Evolutionary conservation across 2,888 invertebrate species (phyloP).

Genomic region (Nephrocerus scutellatus): DNA sequence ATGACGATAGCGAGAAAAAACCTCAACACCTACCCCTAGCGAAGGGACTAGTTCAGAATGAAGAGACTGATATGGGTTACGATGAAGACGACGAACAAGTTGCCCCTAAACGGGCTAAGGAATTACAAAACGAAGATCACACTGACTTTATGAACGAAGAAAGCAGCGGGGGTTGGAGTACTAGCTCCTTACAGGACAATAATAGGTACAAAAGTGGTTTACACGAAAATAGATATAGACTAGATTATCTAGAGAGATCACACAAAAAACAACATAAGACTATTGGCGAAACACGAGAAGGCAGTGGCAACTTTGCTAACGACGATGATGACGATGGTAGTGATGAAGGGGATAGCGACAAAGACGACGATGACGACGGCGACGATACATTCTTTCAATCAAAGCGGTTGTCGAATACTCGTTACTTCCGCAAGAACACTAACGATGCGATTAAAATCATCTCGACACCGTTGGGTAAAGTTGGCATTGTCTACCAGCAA

Average conservation of each 20-base stretch:
- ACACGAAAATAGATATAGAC: conserved; percentile 31
- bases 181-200: no score
- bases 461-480: conserved; percentile 48
- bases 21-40: conserved; percentile 35
- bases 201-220: conserved; percentile 22
- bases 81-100: conserved; percentile 43
- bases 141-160: conserved; percentile 40
- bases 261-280: conserved; percentile 33
- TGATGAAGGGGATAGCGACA: conserved; percentile 32
- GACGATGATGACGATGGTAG: conserved; percentile 40
- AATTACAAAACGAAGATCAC: conserved; percentile 30
- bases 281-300: conserved; percentile 38
- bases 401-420: conserved; percentile 35
- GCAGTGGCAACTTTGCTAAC: conserved; percentile 43
- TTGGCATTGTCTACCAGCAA: conserved; percentile 48
- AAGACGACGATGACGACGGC: conserved; percentile 24
- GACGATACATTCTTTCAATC: conserved; percentile 38
- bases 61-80: conserved; percentile 42
- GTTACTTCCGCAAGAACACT: conserved; percentile 46
- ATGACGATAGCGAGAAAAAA: conserved; percentile 23
- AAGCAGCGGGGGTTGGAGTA: conserved; percentile 34
- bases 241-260: conserved; percentile 35
- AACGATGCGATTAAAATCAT: conserved; percentile 49
- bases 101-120: conserved; percentile 34
- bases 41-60: conserved; percentile 33